Base-by-base conservation (phyloP, 2,797 vertebrate species). In the Kryptolebias ocellatus region DNA sequence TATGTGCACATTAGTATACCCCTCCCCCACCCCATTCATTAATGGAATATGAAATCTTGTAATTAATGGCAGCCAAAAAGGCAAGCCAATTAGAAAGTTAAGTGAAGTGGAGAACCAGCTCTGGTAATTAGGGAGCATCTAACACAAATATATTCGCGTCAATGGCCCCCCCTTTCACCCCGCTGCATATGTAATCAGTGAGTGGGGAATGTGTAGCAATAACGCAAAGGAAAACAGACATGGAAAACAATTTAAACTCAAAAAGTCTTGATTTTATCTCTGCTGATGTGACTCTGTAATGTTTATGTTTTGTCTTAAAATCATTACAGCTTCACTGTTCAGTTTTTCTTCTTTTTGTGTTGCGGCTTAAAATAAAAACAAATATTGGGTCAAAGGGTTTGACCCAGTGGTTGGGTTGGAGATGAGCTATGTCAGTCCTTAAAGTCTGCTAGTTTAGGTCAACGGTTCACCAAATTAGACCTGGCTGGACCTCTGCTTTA, bases 11-110 rank as follows among this genome's bases (percentile, higher is more conserved):
- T 47, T 45, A 67, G 55, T 51, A 44, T 44, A 45, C 58, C 57
- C 39, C 55, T 54, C 60, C 56, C 56, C 55, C 62, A 50, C 63
- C 44, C 81, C 81, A 89, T 94, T 95, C 95, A 96, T 97, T 97
- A 97, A 96, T 96, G 94, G 94, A 94, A 96, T 96, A 95, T 94
- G 95, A 96, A 95, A 95, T 96, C 93, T 94, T 95, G 94, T 97
- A 97, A 98, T 98, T 97, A 98, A 97, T 94, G 94, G 94, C 95
- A 95, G 94, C 90, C 87, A 93, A 95, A 96, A 96, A 96, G 96
- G 95, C 95, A 95, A 96, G 95, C 93, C 95, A 98, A 97, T 98
- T 98, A 98, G 94, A 96, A 96, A 96, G 96, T 96, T 96, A 95
- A 98, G 95, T 95, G 95, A 95, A 97, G 96, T 97, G 96, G 92